phyloP scores from a whole-genome alignment of 2,797 vertebrate species.

The Bradypodion ventrale region DNA sequence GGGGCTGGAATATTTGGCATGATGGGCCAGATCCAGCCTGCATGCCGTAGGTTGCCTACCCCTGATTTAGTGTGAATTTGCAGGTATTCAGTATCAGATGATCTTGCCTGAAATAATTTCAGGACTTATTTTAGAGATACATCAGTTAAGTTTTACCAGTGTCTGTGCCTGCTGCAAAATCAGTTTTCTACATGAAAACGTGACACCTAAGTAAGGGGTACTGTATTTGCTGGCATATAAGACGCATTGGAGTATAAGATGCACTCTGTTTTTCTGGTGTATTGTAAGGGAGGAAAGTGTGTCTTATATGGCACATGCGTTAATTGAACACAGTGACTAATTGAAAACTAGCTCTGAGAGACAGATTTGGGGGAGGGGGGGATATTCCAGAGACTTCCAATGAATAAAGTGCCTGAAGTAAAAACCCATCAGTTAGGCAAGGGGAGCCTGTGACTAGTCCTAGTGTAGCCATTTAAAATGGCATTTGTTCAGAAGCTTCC shows the following conservation, averaged over 20 bases:
- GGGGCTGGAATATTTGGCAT: no score
- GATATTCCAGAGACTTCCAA: background rate
- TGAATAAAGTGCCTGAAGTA: background rate
- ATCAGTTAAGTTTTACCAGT: background rate
- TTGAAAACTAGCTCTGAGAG: background rate
- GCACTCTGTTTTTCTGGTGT: no score
- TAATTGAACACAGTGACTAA: background rate
- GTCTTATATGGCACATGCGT: no score
- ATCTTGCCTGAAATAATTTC: background rate
- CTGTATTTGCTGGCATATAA: no score
- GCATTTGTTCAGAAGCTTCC: background rate
- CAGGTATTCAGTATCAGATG: background rate
- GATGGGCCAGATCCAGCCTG: no score
- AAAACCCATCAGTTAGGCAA: background rate
- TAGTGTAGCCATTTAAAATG: background rate
- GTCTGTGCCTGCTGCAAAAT: background rate
- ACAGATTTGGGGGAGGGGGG: background rate
- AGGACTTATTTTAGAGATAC: background rate
- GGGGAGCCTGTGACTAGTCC: no score
- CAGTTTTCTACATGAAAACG: background rate
- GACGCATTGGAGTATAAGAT: no score
- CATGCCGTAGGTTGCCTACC: no score
- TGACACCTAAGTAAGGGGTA: background rate
- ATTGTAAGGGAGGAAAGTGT: no score
- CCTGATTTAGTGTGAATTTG: background rate